Base-by-base conservation (phyloP, 2,113 vertebrate species). In the Ochotona curzoniae region DNA sequence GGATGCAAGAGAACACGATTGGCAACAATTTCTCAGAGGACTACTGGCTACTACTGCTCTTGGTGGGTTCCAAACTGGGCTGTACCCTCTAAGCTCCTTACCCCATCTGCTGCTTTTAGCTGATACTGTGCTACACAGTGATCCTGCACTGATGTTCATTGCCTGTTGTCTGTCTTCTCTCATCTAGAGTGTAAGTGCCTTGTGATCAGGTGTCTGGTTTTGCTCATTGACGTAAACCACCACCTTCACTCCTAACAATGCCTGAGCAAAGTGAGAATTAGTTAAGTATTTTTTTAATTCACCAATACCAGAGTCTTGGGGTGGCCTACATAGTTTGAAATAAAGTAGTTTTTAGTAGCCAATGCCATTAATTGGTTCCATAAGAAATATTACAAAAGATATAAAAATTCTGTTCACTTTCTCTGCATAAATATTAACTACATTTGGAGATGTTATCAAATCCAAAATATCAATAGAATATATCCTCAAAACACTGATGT, bases 381-480 rank as follows among this genome's bases (percentile, higher is more conserved):
- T 8, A 23, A 51, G 67, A 86, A 83, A 54, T n/a, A 8, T 70
- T 71, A 54, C 5, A 21, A 28, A 44, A 8, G 83, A 51, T 44
- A 80, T 51, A 51, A 47, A 1, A 75, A 21, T 25, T 49, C 57
- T 47, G 7, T 90, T 70, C 30, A 81, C n/a, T 89, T 83, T 76
- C n/a, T 66, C 23, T 30, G 47, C 13, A 35, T 75, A 78, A 83
- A 61, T 4, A 57, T 44, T 67, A 78, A 67, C 28, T 81, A 18
- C 10, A 51, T 73, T 83, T 69, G 60, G 49, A 69, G 8, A 13
- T 71, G 12, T 28, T 82, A 91, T 89, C 81, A 80, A 18, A 79
- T 0, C 3, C 28, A 4, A 5, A 54, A 26, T 60, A 49, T 35
- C 83, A 63, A 11, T 32, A 26, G 18, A 82, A 14, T 9, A 10